Conservation (phyloP, 2,113 vertebrate species). For the Gorilla gorilla region DNA sequence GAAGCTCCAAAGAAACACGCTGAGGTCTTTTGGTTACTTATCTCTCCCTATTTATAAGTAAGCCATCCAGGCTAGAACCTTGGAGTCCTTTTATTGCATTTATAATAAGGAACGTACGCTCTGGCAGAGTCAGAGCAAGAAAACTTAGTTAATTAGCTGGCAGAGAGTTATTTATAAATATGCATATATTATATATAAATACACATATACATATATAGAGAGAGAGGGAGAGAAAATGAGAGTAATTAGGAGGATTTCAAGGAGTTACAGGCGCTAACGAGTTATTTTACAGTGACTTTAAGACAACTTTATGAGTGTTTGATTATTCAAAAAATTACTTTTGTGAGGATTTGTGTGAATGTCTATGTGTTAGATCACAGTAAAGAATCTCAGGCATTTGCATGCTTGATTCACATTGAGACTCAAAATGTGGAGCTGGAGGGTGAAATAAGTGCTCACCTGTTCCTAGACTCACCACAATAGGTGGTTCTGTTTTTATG, state of each 20-base stretch:
- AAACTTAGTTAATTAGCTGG: neutral
- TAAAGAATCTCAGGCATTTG: neutral
- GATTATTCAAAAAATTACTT: neutral
- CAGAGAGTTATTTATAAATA: neutral
- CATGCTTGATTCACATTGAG: neutral
- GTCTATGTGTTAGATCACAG: neutral
- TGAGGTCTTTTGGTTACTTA: neutral
- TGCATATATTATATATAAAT: neutral
- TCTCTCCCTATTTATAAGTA: neutral
- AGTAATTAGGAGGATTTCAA: neutral
- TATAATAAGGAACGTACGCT: neutral
- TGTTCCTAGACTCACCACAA: neutral
- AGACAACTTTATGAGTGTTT: neutral
- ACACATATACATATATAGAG: neutral
- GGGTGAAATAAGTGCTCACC: neutral
- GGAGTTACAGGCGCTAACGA: neutral
- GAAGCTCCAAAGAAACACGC: accelerated
- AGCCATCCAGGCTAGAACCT: neutral
- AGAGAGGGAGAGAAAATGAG: neutral
- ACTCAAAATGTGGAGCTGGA: neutral
- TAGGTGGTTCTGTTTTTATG: neutral
- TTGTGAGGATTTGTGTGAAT: neutral
- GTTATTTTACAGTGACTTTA: neutral
- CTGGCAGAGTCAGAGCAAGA: neutral
- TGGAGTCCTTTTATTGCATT: neutral